Conservation (phyloP, 2,888 invertebrate species). For the Mystacides longicornis region DNA sequence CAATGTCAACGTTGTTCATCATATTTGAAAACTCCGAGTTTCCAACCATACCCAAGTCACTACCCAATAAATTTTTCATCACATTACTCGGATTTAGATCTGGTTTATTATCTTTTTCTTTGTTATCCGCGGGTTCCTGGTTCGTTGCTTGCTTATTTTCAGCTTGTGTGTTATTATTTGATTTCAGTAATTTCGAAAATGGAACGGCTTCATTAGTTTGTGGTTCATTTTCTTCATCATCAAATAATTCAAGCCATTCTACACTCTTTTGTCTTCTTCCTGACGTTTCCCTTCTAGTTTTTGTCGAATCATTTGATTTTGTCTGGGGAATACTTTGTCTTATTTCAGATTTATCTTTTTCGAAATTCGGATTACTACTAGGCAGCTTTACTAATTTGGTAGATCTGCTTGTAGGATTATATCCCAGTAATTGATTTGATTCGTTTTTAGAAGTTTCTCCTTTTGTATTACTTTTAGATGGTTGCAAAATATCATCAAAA, state of each 20-base stretch:
- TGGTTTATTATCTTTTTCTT: neutral
- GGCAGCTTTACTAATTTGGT: slow-evolving; percentile 17
- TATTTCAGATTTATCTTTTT: slow-evolving; percentile 6
- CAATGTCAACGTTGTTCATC: slow-evolving; percentile 34
- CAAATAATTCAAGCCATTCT: slow-evolving; percentile 46
- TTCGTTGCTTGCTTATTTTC: neutral
- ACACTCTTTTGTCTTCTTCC: slow-evolving; percentile 34
- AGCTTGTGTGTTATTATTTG: neutral
- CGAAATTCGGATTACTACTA: slow-evolving; percentile 6
- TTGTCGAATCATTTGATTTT: slow-evolving; percentile 6
- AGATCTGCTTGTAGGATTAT: slow-evolving; percentile 23
- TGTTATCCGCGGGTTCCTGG: neutral
- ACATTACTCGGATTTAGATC: neutral
- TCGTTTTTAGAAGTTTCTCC: slow-evolving; percentile 33
- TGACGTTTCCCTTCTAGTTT: slow-evolving; percentile 18
- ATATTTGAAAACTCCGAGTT: neutral
- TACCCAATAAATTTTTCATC: neutral
- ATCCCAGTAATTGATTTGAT: slow-evolving; percentile 24
- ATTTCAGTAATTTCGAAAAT: slow-evolving; percentile 13
- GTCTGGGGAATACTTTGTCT: slow-evolving; percentile 8
- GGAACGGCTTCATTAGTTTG: neutral
- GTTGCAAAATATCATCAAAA: slow-evolving; percentile 51
- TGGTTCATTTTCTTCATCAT: slow-evolving; percentile 29
- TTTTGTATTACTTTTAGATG: slow-evolving; percentile 35
- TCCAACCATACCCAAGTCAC: neutral